A percentile compares a stretch with the other conserved stretches of the same genome.
Conservation (phyloP, 2,797 vertebrate species). For the Eleutherodactylus coqui region DNA sequence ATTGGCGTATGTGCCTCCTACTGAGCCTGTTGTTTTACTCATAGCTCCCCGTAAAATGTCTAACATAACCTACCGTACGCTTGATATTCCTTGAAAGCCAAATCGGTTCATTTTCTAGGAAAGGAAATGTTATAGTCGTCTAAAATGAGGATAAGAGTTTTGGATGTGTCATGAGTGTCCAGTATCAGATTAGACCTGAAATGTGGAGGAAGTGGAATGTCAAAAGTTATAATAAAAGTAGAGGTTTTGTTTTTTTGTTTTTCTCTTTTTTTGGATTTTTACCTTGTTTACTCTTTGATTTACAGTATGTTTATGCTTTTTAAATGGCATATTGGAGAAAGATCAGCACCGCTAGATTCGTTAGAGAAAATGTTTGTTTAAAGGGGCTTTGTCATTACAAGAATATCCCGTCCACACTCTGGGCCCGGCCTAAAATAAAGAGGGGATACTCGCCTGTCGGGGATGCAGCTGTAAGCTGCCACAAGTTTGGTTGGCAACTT, state of each 20-base stretch:
- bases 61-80: neutral
- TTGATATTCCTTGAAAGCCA: constrained; percentile 9
- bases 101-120: neutral
- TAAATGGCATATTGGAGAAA: too few species aligned
- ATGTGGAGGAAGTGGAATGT: neutral
- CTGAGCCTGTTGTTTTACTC: neutral
- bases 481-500: too few species aligned
- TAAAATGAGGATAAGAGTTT: neutral
- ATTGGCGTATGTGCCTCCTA: neutral
- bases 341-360: too few species aligned
- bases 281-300: neutral
- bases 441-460: too few species aligned
- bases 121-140: too few species aligned
- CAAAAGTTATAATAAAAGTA: neutral
- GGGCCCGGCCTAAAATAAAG: too few species aligned
- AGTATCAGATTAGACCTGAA: neutral
- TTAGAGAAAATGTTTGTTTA: too few species aligned
- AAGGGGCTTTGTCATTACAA: too few species aligned
- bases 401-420: too few species aligned
- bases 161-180: neutral
- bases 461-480: too few species aligned
- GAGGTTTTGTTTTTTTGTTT: neutral
- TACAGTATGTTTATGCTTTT: too few species aligned
- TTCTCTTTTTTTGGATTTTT: neutral
- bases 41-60: neutral